phyloP scores from a whole-genome alignment of 2,797 vertebrate genomes.

The Microctenopoma steveboyesi region DNA sequence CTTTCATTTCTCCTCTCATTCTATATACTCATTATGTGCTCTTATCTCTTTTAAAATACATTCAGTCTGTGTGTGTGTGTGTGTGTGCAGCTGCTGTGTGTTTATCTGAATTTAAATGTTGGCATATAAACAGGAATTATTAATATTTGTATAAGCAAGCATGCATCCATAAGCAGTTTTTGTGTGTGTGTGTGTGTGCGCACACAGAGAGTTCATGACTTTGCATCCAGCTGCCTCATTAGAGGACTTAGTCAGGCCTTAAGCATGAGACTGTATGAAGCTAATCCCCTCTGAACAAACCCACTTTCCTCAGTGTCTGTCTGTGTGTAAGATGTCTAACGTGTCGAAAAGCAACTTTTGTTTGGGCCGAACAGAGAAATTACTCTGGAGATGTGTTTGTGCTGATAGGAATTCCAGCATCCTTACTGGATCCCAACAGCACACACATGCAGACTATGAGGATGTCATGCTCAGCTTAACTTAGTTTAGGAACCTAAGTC shows the following conservation, averaged over 20 bases:
- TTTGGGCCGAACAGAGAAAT: not conserved
- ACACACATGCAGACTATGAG: no score
- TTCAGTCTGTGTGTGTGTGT: not conserved
- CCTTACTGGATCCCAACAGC: no score
- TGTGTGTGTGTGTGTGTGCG: constrained; percentile 8
- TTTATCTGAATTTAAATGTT: constrained; percentile 29
- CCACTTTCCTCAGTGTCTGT: not conserved
- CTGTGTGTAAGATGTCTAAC: not conserved
- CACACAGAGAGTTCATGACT: constrained; percentile 30
- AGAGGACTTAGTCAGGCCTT: constrained; percentile 46
- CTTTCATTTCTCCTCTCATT: not conserved
- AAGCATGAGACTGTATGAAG: constrained; percentile 12
- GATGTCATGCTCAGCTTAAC: no score
- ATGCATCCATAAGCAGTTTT: constrained; percentile 16
- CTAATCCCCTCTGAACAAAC: constrained; percentile 43
- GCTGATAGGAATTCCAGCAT: no score
- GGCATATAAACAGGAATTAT: constrained; percentile 43
- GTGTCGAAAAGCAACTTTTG: not conserved
- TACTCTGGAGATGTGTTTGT: not conserved
- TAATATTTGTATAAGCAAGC: constrained; percentile 36
- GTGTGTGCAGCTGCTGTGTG: constrained; percentile 10
- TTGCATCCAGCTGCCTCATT: constrained; percentile 59
- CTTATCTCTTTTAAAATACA: constrained; percentile 20
- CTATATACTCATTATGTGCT: not conserved
- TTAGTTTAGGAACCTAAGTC: no score